Percentiles rank a stretch among this genome's conserved stretches.
Evolutionary conservation across 2,888 invertebrate species (phyloP).

Genomic region (Pseudeuparius sepicola): DNA sequence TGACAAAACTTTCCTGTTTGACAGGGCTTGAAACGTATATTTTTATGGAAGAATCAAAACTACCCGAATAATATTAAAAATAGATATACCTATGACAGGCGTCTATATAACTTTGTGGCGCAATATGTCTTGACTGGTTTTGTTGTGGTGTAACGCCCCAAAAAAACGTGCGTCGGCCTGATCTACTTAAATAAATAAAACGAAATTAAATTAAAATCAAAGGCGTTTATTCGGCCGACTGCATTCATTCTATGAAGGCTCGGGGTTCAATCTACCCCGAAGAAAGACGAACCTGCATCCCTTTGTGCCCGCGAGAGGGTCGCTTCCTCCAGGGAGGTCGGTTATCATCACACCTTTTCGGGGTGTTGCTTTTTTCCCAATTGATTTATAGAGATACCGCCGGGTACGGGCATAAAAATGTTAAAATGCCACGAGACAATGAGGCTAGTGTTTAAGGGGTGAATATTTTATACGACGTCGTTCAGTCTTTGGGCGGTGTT

Average conservation of each 20-base stretch:
- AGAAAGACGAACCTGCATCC: conserved; percentile 20
- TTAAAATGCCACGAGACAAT: conserved; percentile 20
- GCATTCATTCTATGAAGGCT: conserved; percentile 21
- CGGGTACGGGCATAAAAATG: conserved; percentile 24
- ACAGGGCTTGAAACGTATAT: too few relatives aligned
- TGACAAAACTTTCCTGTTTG: too few relatives aligned
- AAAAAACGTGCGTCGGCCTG: too few relatives aligned
- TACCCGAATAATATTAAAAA: too few relatives aligned
- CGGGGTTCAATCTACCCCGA: conserved; percentile 22
- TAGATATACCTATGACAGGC: too few relatives aligned
- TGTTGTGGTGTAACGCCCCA: too few relatives aligned
- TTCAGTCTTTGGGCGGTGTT: too few relatives aligned
- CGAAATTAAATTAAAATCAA: conserved; percentile 24
- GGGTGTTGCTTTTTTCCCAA: conserved; percentile 28
- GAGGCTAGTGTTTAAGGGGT: conserved; percentile 21
- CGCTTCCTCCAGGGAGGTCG: conserved; percentile 32
- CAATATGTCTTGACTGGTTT: too few relatives aligned
- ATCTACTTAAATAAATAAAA: conserved; percentile 21
- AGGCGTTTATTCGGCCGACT: conserved; percentile 28
- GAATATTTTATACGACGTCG: too few relatives aligned
- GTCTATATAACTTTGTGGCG: too few relatives aligned
- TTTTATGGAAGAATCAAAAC: too few relatives aligned
- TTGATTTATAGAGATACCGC: conserved; percentile 34
- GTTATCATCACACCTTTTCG: conserved; percentile 36
- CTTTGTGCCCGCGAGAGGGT: conserved; percentile 32